Evolutionary conservation across 2,888 invertebrate genomes (phyloP), one percentile per base, ranked within the genome.

Genomic region (Tipula lateralis): DNA sequence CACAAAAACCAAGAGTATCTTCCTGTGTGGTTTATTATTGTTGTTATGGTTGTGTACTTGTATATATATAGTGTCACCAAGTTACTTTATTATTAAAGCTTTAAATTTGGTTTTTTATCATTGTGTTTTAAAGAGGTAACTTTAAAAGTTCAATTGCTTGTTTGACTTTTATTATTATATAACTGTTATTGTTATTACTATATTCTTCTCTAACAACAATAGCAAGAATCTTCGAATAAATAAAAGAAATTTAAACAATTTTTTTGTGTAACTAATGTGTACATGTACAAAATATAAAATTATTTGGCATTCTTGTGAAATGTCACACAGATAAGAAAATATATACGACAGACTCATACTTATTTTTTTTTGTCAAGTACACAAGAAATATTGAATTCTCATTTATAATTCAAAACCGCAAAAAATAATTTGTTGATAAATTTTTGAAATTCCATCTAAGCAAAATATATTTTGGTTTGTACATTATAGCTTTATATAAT

Each of bases 361-460:
- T 66, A 9, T 66, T 24, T 66, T 66, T 9, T 24, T 66, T 66
- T 24, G 24, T 66, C 66, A 66, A 66, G 66, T 66, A 66, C 66
- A 19, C 66, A 19, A 9, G 24, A 24, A 66, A 66, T 24, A 66
- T 66, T 66, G 66, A 66, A 66, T 66, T 24, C 66, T 66, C 66
- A 66, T 66, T 66, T 66, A 66, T 66, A 66, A 66, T 66, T 66
- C 66, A 66, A 66, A 66, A 24, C 66, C 66, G 24, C 66, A 66
- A 24, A 66, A 24, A 19, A 66, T 19, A 50, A 44, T 3, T 44
- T 50, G 44, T 50, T 24, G 66, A 66, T 66, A 66, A 66, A 66
- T 66, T 66, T 66, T 66, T 66, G 24, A 24, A 66, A 66, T 66
- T 66, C 66, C 66, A 24, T 24, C 66, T 24, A 1, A 66, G 24